phyloP scores from a whole-genome alignment of 2,113 vertebrate species.

The Archocentrus centrarchus region DNA sequence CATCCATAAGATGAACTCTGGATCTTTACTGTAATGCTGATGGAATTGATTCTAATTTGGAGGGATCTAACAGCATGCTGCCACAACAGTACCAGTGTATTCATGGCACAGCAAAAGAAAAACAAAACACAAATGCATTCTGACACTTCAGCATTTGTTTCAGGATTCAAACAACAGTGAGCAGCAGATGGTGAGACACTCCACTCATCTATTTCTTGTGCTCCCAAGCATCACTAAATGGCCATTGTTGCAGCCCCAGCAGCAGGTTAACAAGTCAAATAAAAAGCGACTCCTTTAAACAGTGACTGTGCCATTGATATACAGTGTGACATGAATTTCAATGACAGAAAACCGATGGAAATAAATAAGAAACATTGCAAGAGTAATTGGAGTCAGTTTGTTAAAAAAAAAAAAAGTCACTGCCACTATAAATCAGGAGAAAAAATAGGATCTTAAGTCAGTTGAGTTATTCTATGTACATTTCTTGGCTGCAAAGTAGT shows the following conservation, averaged over 20 bases:
- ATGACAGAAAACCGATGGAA: background rate
- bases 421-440: background rate
- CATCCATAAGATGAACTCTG: background rate
- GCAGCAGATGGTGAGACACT: slow-evolving; percentile 59
- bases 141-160: slow-evolving; percentile 64
- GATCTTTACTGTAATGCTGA: slow-evolving; percentile 25
- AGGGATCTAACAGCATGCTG: slow-evolving; percentile 53
- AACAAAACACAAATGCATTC: slow-evolving; percentile 40
- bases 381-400: background rate
- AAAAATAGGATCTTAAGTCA: background rate
- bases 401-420: background rate
- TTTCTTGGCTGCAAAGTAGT: background rate
- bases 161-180: slow-evolving; percentile 46
- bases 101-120: background rate
- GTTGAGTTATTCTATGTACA: background rate
- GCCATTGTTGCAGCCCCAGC: slow-evolving; percentile 28
- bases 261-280: slow-evolving; percentile 43
- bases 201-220: slow-evolving; percentile 46
- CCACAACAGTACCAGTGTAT: slow-evolving; percentile 18
- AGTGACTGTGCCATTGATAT: background rate
- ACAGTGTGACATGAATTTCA: background rate
- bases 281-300: slow-evolving; percentile 19
- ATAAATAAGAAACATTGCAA: background rate
- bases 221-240: slow-evolving; percentile 48
- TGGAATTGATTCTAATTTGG: slow-evolving; percentile 42